Evolutionary conservation across 2,797 vertebrate genomes (phyloP), one percentile per base, ranked within the genome.

Genomic region (Peromyscus melanophrys): DNA sequence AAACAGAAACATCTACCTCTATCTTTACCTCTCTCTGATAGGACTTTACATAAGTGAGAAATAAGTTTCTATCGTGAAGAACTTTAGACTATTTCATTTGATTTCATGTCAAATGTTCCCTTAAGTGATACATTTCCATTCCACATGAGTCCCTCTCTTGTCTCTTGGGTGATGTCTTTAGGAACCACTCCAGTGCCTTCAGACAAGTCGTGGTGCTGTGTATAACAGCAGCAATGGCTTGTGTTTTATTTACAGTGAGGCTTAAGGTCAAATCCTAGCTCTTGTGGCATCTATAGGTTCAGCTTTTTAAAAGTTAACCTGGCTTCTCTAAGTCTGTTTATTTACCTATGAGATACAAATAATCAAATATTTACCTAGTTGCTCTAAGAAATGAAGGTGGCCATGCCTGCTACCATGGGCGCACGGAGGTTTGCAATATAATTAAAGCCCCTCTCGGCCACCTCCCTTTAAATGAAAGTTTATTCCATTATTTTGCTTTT

Each of bases 121-220:
- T 83, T 67, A 80, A 84, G 34, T 25, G 37, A 31, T 94, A 46
- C 7, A 52, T 76, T 83, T 88, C 29, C 25, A 61, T 63, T 65
- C 37, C 29, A 75, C 12, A 71, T 34, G 49, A 69, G 46, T 76
- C 27, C 21, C 52, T 90, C 46, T 88, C 63, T 77, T 97, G n/a
- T 88, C 59, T 89, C 89, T 81, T 78, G n/a, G 49, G 16, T 78
- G 77, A 90, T 57, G 34, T 55, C 57, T 63, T 92, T 69, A 87
- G 87, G 92, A 92, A 89, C 46, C 19, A 67, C 65, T 89, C 80
- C 27, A 57, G 31, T 52, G 91, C 49, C 80, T 85, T 95, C 59
- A 96, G 83, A 89, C 92, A 91, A 69, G 52, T 29, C 27, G 23
- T 40, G 14, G 67, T 31, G 25, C 46, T 69, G 49, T 78, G 40